Evolutionary conservation across 2,888 invertebrate species (phyloP).

Genomic region (Rhamnusium bicolor): DNA sequence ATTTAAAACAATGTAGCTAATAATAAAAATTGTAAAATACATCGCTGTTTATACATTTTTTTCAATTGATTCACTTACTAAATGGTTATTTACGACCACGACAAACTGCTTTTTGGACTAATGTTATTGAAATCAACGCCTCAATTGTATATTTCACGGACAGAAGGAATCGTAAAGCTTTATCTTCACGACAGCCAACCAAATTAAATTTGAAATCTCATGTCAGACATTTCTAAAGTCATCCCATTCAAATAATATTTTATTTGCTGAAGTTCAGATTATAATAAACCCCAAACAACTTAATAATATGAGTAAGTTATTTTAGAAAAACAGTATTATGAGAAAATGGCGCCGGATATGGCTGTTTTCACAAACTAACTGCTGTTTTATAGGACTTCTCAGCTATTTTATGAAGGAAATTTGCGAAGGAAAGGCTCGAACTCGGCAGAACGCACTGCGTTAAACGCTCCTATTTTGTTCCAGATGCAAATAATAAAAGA

Average conservation of each 20-base stretch:
- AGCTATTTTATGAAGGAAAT: slow-evolving; percentile 27
- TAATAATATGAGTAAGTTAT: slow-evolving; percentile 37
- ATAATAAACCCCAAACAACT: slow-evolving; percentile 32
- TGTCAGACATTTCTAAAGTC: neutral
- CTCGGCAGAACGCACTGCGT: slow-evolving; percentile 32
- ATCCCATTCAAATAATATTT: slow-evolving; percentile 5
- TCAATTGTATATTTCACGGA: neutral
- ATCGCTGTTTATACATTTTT: too few relatives aligned
- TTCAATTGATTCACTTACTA: too few relatives aligned
- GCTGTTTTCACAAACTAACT: slow-evolving; percentile 30
- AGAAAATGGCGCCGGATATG: slow-evolving; percentile 29
- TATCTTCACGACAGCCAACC: neutral
- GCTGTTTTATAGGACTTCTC: slow-evolving; percentile 29
- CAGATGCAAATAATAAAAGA: slow-evolving; percentile 56
- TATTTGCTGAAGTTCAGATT: slow-evolving; percentile 9
- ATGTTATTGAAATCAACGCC: too few relatives aligned
- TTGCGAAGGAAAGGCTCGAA: slow-evolving; percentile 24
- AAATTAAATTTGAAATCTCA: neutral
- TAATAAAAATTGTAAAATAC: too few relatives aligned
- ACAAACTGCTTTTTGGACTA: too few relatives aligned
- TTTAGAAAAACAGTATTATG: slow-evolving; percentile 38
- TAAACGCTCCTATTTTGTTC: slow-evolving; percentile 44
- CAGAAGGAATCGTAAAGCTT: neutral
- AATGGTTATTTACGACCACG: too few relatives aligned
- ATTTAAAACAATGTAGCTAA: too few relatives aligned